Base-by-base conservation (phyloP, 2,113 vertebrate species). In the Bubo scandiacus region DNA sequence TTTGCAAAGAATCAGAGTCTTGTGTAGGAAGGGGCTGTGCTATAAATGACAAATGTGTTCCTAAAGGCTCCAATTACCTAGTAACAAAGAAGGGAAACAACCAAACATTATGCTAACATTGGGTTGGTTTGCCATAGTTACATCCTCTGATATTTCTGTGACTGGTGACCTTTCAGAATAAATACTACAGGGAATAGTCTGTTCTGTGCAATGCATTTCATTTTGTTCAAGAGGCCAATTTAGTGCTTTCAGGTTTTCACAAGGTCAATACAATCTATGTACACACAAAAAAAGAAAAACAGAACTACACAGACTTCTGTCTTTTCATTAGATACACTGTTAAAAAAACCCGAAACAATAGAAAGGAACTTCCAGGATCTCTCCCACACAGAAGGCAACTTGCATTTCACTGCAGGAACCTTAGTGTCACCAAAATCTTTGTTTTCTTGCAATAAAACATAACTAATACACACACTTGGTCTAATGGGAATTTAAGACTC, bases 81-180 rank as follows among this genome's bases (percentile, higher is more conserved):
- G 40, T 52, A 79, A 79, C 65, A 86, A 78, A 86, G 57, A 70
- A 79, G 16, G 49, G 40, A 88, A 93, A 81, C 38, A 70, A 85
- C 4, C 10, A 90, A 78, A 92, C 49, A 63, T 59, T 85, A 83
- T 49, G 51, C 62, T 86, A 49, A 32, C 62, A 38, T 43, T 75
- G 49, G 10, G 45, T 66, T 66, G 12, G 22, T 81, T 52, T 94
- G 71, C 47, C 40, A 32, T 16, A 65, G 54, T 65, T 81, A 2
- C 5, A 77, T 73, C 36, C 79, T 72, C 52, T 77, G 49, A 14
- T 88, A 58, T 58, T 93, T 88, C 81, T 65, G 45, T 49, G 66
- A 75, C 72, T 61, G 45, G n/a, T 88, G 54, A 88, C 74, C 61
- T 93, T 71, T 88, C 47, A 80, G 45, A 85, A 32, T 51, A 96